phyloP scores from a whole-genome alignment of 2,113 vertebrate genomes.

The Andinoacara biseriatus region DNA sequence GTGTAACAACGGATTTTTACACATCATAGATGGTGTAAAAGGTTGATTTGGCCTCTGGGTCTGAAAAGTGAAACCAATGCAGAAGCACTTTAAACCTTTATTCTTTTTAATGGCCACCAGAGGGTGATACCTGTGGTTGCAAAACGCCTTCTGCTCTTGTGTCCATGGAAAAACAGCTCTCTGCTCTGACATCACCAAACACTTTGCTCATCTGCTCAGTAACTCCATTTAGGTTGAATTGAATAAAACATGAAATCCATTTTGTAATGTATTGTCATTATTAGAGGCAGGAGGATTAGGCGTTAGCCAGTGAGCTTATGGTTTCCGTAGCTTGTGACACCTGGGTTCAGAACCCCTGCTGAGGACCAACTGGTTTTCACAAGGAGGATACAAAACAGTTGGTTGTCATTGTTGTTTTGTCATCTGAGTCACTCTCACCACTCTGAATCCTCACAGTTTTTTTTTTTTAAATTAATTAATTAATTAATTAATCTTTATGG shows the following conservation, averaged over 20 bases:
- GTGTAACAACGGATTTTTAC: not conserved
- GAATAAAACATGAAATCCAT: not conserved
- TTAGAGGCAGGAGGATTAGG: not conserved
- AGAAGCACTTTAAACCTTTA: not conserved
- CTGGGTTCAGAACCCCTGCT: not conserved
- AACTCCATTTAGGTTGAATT: not conserved
- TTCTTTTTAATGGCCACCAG: not conserved
- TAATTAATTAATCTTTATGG: no score
- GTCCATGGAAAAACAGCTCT: not conserved
- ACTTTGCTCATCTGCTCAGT: not conserved
- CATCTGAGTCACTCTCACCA: not conserved
- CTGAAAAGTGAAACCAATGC: not conserved
- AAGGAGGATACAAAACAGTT: not conserved
- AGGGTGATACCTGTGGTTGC: not conserved
- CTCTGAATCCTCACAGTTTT: not conserved
- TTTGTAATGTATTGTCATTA: slow-evolving; percentile 1
- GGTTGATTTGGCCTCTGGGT: not conserved
- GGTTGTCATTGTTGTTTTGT: not conserved
- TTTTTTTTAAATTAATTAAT: no score
- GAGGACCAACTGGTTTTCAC: not conserved
- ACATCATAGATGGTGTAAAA: not conserved
- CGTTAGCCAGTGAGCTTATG: not conserved
- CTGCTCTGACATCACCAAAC: not conserved
- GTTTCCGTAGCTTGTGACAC: not conserved
- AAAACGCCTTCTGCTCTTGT: not conserved